Conservation (phyloP, 2,797 vertebrate genomes). For the Lateolabrax maculatus region DNA sequence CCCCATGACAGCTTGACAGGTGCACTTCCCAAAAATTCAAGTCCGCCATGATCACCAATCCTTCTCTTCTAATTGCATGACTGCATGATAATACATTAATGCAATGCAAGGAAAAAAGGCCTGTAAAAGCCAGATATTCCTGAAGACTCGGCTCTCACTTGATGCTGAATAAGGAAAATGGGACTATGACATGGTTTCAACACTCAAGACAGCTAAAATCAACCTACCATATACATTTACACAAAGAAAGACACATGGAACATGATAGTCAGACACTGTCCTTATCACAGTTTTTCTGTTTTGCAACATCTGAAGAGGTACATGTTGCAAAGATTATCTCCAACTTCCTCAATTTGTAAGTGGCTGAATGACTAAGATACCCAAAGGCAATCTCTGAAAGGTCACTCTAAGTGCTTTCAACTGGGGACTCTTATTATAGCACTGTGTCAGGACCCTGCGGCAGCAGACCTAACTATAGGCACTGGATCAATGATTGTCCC, state of each 20-base stretch:
- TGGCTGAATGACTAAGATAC: slow-evolving; percentile 23
- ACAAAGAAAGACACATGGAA: slow-evolving; percentile 10
- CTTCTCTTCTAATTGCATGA: background rate
- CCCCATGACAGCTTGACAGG: slow-evolving; percentile 22
- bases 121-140: slow-evolving; percentile 8
- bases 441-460: slow-evolving; percentile 47
- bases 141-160: slow-evolving; percentile 35
- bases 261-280: background rate
- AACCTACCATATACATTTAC: background rate
- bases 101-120: slow-evolving; percentile 24
- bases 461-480: slow-evolving; percentile 30
- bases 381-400: slow-evolving; percentile 44
- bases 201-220: background rate
- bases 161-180: slow-evolving; percentile 34
- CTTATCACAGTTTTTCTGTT: background rate
- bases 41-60: slow-evolving; percentile 2
- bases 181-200: slow-evolving; percentile 16
- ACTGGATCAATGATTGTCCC: slow-evolving; percentile 55
- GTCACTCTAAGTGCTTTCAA: slow-evolving; percentile 46
- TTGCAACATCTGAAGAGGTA: slow-evolving; percentile 8
- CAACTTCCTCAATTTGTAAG: slow-evolving; percentile 29
- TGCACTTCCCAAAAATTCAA: background rate
- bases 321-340: slow-evolving; percentile 38
- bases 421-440: slow-evolving; percentile 47
- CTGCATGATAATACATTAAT: slow-evolving; percentile 23